These are phyloP conservation scores for Neodontobutis hainanensis DNA, from an alignment of 2,113 vertebrate species.

Conservation along the genomic window DNA sequence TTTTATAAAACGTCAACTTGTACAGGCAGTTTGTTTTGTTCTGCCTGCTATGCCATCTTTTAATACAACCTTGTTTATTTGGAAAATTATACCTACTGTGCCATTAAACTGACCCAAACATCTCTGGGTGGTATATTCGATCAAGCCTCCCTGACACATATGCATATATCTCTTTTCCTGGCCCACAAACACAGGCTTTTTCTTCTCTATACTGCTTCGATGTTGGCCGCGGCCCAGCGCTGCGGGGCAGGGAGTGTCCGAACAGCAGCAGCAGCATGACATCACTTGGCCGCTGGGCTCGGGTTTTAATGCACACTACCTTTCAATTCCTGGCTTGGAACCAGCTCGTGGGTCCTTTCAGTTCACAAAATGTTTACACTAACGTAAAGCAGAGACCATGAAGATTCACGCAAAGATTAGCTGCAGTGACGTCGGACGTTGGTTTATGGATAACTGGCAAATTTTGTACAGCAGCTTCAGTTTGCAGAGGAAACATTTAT, in stretches of 20 bases:
- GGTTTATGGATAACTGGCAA: not conserved
- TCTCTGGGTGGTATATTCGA: conserved; percentile 1
- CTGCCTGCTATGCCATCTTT: no score
- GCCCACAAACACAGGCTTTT: conserved; percentile 2
- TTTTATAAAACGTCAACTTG: no score
- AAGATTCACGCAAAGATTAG: not conserved
- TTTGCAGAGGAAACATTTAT: not conserved
- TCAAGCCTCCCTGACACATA: not conserved
- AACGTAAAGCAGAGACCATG: not conserved
- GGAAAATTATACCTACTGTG: no score
- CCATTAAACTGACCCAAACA: not conserved
- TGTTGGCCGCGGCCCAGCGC: conserved; percentile 32
- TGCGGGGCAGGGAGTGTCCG: conserved; percentile 37
- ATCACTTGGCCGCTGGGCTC: conserved; percentile 45
- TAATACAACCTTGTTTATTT: no score
- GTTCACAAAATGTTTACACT: conserved; percentile 12
- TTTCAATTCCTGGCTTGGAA: conserved; percentile 33
- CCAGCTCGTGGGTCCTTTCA: conserved; percentile 8
- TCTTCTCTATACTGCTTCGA: conserved; percentile 11
- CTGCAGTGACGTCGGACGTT: conserved; percentile 15
- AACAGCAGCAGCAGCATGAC: conserved; percentile 35
- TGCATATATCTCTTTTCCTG: not conserved
- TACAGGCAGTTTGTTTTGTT: no score
- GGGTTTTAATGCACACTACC: conserved; percentile 35
- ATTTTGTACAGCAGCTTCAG: not conserved